Conservation (phyloP, 2,113 vertebrate species). For the Laticauda laticaudata region DNA sequence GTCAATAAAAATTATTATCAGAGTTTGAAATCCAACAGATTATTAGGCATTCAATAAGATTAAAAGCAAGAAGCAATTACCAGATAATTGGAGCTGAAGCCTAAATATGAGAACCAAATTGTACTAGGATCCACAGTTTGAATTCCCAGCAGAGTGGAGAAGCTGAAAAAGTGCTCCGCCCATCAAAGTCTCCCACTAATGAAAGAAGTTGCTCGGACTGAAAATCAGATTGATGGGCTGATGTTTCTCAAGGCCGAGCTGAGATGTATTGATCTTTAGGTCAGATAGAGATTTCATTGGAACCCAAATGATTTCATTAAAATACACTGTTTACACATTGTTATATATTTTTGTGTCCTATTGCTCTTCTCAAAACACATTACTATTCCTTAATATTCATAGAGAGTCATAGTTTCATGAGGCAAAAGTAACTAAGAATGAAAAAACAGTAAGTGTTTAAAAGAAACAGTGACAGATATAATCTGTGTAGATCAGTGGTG, state of each 20-base stretch:
- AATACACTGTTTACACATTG: neutral
- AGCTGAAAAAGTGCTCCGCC: neutral
- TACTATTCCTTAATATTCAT: neutral
- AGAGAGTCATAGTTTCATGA: neutral
- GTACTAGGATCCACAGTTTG: neutral
- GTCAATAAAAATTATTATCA: neutral
- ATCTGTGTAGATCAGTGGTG: neutral
- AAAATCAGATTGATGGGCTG: neutral
- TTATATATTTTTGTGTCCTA: neutral
- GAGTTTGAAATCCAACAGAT: neutral
- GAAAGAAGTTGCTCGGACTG: neutral
- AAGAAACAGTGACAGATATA: neutral
- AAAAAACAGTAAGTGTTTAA: neutral
- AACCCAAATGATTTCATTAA: neutral
- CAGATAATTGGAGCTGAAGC: neutral
- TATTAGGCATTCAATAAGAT: neutral
- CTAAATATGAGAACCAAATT: neutral
- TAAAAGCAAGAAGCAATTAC: neutral
- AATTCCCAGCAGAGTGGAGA: neutral
- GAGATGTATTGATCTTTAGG: neutral
- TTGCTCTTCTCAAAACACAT: neutral
- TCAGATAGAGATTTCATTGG: neutral
- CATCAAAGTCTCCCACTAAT: neutral
- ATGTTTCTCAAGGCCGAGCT: neutral
- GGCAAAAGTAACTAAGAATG: neutral